Evolutionary conservation across 1,140 invertebrate species (phyloP), one percentile per base, ranked within the genome.

Genomic region (Aphelinus certus): DNA sequence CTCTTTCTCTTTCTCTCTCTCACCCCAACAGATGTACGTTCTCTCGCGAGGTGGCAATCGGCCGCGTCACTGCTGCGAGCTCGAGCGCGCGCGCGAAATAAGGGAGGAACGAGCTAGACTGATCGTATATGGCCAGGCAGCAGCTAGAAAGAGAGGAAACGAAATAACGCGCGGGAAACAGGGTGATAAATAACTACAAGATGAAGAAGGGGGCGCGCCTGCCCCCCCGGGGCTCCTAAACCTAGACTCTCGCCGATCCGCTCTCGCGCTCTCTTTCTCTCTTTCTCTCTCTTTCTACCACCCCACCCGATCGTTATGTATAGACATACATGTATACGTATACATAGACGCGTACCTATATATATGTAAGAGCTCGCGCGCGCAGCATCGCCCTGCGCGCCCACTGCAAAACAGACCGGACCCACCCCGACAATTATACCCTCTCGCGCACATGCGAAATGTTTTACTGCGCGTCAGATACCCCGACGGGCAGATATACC

Each of bases 151-250:
- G 57, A 65, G 60, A 73, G 63, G 65, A 71, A 57, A 48, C 75
- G 76, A 79, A 77, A 57, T 49, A 26, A 80, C 62, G 78, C 77
- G 71, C 75, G 74, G 78, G 78, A 81, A 79, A 79, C 78, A 82
- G 79, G 81, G 80, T 80, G 83, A 86, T 86, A 85, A 86, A 85
- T 86, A 86, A 85, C 85, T 82, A 83, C 82, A 84, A 83, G 81
- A 86, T 86, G 83, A 86, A 86, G 85, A 86, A 85, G 83, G 85
- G 85, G 85, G 84, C 81, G 83, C 80, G 80, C 80, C 26, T 84
- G 81, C 83, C 83, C 83, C 83, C 84, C 80, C 81, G 84, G 85
- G 83, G 84, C 81, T 81, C 85, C 83, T 83, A 85, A 86, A 86
- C 82, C 84, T 83, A 86, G 83, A 81, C 83, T 81, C 78, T 78